Conservation (phyloP, 2,888 invertebrate species). For the Argyresthia goedartella region DNA sequence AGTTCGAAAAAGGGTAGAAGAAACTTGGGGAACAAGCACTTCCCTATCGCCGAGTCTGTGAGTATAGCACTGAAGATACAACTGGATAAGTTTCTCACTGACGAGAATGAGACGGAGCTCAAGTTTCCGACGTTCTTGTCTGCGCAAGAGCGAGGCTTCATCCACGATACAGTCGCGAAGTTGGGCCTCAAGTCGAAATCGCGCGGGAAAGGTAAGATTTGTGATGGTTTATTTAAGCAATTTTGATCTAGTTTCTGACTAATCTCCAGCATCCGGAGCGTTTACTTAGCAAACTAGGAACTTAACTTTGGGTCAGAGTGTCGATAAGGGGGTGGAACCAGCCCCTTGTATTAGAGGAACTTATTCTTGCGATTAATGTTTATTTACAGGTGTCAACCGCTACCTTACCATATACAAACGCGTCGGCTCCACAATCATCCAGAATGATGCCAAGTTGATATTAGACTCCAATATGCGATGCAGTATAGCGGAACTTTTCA, state of each 20-base stretch:
- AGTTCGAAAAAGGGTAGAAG: slow-evolving; percentile 55
- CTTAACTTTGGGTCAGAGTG: not conserved
- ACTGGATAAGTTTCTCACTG: slow-evolving; percentile 53
- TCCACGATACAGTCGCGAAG: slow-evolving; percentile 78
- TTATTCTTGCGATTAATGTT: not conserved
- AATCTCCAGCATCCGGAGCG: not conserved
- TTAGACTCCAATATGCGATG: slow-evolving; percentile 74
- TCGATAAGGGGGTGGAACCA: too few species aligned
- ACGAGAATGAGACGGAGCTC: slow-evolving; percentile 61
- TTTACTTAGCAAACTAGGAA: not conserved
- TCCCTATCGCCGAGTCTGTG: slow-evolving; percentile 61
- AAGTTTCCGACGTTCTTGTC: slow-evolving; percentile 82
- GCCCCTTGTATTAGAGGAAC: not conserved
- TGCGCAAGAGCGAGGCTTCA: slow-evolving; percentile 83
- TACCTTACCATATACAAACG: slow-evolving; percentile 80
- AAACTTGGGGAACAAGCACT: slow-evolving; percentile 49
- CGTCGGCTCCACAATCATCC: slow-evolving; percentile 75
- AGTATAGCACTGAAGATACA: slow-evolving; percentile 63
- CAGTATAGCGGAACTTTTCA: slow-evolving; percentile 72
- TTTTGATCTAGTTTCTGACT: not conserved
- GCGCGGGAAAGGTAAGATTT: slow-evolving; percentile 77
- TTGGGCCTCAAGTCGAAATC: slow-evolving; percentile 85
- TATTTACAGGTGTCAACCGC: slow-evolving; percentile 74
- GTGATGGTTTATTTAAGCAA: slow-evolving; percentile 7
- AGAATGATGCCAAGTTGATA: slow-evolving; percentile 75